Evolutionary conservation across 2,113 vertebrate genomes (phyloP).

Genomic region (Arothron firmamentum): DNA sequence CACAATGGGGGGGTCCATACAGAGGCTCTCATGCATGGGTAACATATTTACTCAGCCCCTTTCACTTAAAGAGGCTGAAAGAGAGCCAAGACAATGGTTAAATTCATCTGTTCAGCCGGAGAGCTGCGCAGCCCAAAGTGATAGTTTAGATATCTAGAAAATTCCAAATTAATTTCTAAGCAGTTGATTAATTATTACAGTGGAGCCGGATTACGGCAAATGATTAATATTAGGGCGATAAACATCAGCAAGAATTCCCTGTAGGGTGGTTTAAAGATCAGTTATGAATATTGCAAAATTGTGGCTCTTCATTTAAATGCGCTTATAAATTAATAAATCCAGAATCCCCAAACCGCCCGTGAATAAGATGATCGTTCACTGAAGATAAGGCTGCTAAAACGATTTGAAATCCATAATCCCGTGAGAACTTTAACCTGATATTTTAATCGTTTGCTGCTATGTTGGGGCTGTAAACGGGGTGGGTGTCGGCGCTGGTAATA

Average conservation of each 20-base stretch:
- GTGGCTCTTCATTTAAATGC: not conserved
- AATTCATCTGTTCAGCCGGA: conserved; percentile 92
- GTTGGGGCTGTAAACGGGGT: conserved; percentile 4
- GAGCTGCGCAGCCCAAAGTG: conserved; percentile 78
- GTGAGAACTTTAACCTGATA: conserved; percentile 15
- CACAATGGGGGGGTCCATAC: conserved; percentile 84
- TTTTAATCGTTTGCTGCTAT: not conserved
- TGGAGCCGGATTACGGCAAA: too few species aligned
- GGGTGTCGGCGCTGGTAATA: conserved; percentile 79
- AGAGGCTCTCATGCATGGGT: conserved; percentile 93
- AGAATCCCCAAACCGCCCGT: conserved; percentile 5
- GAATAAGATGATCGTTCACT: not conserved
- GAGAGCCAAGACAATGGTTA: conserved; percentile 87
- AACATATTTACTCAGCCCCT: conserved; percentile 97
- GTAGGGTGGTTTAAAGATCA: not conserved
- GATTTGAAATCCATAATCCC: not conserved
- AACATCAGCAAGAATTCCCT: too few species aligned
- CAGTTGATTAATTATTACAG: too few species aligned
- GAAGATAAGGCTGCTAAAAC: not conserved
- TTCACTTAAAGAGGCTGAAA: conserved; percentile 96
- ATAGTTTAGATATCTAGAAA: not conserved
- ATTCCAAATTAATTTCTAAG: too few species aligned
- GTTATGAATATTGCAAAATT: not conserved
- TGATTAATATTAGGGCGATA: too few species aligned
- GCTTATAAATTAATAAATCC: conserved; percentile 4